These are phyloP conservation scores for Tenebrio molitor DNA, from an alignment of 1,140 invertebrate species.

Conservation along the genomic window DNA sequence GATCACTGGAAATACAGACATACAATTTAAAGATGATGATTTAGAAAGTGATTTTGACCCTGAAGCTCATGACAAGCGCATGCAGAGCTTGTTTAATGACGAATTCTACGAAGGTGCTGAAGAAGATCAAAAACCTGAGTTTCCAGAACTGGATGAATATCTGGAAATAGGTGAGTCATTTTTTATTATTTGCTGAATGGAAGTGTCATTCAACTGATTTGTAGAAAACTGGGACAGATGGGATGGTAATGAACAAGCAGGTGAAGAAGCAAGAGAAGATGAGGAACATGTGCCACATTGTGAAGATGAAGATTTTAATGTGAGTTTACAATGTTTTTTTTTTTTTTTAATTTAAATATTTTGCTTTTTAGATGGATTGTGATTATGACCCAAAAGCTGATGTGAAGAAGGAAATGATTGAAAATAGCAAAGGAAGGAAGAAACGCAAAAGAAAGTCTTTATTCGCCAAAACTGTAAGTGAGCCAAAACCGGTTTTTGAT, in stretches of 20 bases:
- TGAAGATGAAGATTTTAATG: slow-evolving; percentile 87
- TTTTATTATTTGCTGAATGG: not conserved
- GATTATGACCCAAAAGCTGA: slow-evolving; percentile 79
- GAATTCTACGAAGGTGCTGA: slow-evolving; percentile 85
- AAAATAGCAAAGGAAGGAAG: slow-evolving; percentile 71
- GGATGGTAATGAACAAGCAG: slow-evolving; percentile 65
- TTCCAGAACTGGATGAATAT: slow-evolving; percentile 85
- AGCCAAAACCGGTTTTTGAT: slow-evolving; percentile 85
- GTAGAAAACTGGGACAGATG: slow-evolving; percentile 84
- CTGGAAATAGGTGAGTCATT: slow-evolving; percentile 71
- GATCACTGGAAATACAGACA: slow-evolving; percentile 73
- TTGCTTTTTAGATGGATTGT: slow-evolving; percentile 82
- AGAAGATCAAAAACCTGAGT: slow-evolving; percentile 83
- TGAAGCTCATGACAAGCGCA: slow-evolving; percentile 86
- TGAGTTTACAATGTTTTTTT: slow-evolving; percentile 65
- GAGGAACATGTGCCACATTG: slow-evolving; percentile 71
- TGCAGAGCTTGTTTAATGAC: slow-evolving; percentile 90
- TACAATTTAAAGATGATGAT: slow-evolving; percentile 72
- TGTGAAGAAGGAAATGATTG: slow-evolving; percentile 72
- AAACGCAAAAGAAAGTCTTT: slow-evolving; percentile 76
- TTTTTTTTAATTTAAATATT: slow-evolving; percentile 50
- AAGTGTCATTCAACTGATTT: slow-evolving; percentile 57
- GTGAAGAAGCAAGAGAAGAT: slow-evolving; percentile 53
- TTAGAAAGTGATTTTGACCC: slow-evolving; percentile 95
- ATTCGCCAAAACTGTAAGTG: slow-evolving; percentile 78